Evolutionary conservation across 1,140 invertebrate genomes (phyloP).

Genomic region (Holcopasites calliopsidis): DNA sequence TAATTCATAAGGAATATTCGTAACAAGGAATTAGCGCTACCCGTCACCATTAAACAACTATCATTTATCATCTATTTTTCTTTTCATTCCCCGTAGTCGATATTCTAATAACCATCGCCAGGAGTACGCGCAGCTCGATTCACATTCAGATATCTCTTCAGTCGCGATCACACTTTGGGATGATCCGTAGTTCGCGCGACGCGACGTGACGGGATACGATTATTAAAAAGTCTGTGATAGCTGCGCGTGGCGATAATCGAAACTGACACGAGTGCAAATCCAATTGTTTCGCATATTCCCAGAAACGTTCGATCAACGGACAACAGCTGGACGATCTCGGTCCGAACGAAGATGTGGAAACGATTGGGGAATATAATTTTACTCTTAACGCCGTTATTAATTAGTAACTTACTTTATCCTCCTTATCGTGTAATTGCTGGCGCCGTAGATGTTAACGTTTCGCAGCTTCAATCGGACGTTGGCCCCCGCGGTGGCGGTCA

Average conservation of each 20-base stretch:
- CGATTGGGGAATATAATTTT: too few species aligned
- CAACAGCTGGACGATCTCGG: too few species aligned
- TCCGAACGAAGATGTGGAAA: too few species aligned
- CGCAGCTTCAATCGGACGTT: conserved; percentile 80
- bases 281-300: too few species aligned
- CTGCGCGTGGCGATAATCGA: not conserved
- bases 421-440: conserved; percentile 82
- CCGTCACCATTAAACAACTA: not conserved
- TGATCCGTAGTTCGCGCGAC: not conserved
- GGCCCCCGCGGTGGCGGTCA: conserved; percentile 79
- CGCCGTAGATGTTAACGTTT: conserved; percentile 81
- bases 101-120: too few species aligned
- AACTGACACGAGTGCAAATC: too few species aligned
- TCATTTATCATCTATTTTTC: too few species aligned
- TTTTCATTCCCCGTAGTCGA: too few species aligned
- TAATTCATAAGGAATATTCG: not conserved
- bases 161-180: not conserved
- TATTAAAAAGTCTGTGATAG: not conserved
- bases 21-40: not conserved
- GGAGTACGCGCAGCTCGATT: too few species aligned
- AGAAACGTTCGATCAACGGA: not conserved
- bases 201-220: not conserved
- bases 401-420: conserved; percentile 78
- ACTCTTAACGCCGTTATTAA: too few species aligned
- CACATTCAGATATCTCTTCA: not conserved